These are phyloP conservation scores for Tenthredo scrophulariae DNA, from an alignment of 2,888 invertebrate genomes.

Conservation along the genomic window DNA sequence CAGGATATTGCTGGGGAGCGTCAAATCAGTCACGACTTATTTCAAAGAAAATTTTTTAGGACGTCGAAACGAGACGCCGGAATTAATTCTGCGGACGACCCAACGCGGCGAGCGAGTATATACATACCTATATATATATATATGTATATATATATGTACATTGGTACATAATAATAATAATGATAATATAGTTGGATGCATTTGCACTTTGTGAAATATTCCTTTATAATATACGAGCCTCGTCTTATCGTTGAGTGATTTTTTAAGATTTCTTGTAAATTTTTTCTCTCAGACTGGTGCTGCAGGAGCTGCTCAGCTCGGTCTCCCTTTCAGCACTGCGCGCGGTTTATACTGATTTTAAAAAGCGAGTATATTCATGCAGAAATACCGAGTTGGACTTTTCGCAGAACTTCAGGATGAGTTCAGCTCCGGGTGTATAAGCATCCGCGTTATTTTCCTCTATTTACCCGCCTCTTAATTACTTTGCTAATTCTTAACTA, in stretches of 20 bases:
- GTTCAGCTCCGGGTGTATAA: constrained; percentile 66
- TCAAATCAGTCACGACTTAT: constrained; percentile 50
- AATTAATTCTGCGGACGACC: constrained; percentile 41
- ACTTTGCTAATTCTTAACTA: constrained; percentile 75
- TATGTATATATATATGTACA: no score
- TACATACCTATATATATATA: no score
- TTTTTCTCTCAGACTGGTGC: background rate
- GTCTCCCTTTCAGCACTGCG: constrained; percentile 16
- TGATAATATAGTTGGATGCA: background rate
- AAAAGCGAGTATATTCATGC: constrained; percentile 17
- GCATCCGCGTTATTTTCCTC: constrained; percentile 72
- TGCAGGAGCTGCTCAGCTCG: background rate
- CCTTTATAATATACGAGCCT: background rate
- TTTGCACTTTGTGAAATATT: background rate
- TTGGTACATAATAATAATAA: background rate
- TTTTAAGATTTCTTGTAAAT: constrained; percentile 10
- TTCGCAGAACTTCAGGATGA: constrained; percentile 65
- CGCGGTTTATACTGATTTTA: constrained; percentile 22
- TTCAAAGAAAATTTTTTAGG: constrained; percentile 44
- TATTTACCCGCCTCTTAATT: constrained; percentile 75
- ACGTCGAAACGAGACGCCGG: constrained; percentile 36
- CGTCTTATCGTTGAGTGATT: constrained; percentile 27
- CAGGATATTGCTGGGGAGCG: constrained; percentile 51
- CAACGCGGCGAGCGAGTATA: no score
- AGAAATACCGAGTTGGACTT: constrained; percentile 59